Percentiles rank a stretch among this genome's conserved stretches.
These are phyloP conservation scores for Drosophila prolongata DNA, from an alignment of 2,888 invertebrate species.

Conservation along the genomic window DNA sequence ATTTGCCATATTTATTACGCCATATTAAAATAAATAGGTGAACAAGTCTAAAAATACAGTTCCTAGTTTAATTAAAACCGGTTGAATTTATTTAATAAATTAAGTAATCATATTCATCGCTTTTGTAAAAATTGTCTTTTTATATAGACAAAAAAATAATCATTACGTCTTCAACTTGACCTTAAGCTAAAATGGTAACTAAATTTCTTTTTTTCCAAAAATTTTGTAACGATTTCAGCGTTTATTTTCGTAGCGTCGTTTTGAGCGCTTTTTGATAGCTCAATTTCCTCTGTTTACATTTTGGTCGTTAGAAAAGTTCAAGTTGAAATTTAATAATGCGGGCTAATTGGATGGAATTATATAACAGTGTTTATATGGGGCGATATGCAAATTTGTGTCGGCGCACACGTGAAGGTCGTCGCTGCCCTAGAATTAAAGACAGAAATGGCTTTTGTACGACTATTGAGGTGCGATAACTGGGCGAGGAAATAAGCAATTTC, in stretches of 20 bases:
- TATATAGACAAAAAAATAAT: background rate
- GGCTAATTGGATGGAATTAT: constrained; percentile 69
- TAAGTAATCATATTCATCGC: no score
- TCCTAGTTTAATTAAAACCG: no score
- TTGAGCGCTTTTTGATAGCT: constrained; percentile 36
- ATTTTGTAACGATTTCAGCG: background rate
- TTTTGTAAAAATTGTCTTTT: no score
- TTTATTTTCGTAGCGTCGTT: constrained; percentile 16
- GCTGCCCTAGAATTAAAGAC: constrained; percentile 70
- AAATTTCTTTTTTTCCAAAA: background rate
- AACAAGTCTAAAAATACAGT: no score
- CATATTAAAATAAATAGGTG: no score
- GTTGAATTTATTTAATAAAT: no score
- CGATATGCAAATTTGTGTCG: constrained; percentile 63
- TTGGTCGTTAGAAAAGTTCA: constrained; percentile 57
- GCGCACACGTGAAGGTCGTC: constrained; percentile 31
- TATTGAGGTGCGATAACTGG: constrained; percentile 64
- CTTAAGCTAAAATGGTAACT: constrained; percentile 18
- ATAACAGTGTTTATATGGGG: constrained; percentile 35
- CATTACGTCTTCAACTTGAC: constrained; percentile 39
- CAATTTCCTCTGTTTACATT: constrained; percentile 34
- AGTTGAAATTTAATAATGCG: constrained; percentile 72
- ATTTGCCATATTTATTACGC: background rate
- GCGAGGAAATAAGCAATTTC: constrained; percentile 68
- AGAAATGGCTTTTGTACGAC: constrained; percentile 40